A percentile compares a stretch with the other conserved stretches of the same genome.
phyloP scores from a whole-genome alignment of 2,797 vertebrate genomes.

The Sebastes matsubarae region DNA sequence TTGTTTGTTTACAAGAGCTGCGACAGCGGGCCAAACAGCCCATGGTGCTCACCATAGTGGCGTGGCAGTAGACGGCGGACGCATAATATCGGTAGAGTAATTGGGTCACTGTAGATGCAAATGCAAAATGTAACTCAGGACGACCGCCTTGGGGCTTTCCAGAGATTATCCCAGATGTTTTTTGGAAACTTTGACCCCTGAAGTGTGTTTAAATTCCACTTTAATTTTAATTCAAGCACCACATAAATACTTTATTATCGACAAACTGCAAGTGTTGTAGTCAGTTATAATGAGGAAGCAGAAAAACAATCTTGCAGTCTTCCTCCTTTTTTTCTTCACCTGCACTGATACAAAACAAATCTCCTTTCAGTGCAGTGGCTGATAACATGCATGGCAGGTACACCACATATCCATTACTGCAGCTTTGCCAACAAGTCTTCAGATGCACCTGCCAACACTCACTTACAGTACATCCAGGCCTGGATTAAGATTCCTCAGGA shows the following conservation, averaged over 20 bases:
- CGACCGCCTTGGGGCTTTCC: conserved; percentile 32
- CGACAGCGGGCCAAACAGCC: conserved; percentile 63
- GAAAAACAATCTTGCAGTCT: background rate
- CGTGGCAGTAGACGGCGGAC: conserved; percentile 21
- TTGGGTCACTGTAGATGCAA: conserved; percentile 60
- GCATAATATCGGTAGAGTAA: conserved; percentile 61
- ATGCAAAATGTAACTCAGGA: conserved; percentile 50
- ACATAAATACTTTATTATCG: conserved; percentile 2
- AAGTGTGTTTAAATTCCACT: background rate
- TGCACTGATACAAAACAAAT: conserved; percentile 11
- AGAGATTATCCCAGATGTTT: conserved; percentile 26
- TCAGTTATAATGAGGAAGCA: background rate
- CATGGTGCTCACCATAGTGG: conserved; percentile 37
- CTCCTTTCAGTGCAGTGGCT: background rate
- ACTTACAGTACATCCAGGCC: conserved; percentile 1
- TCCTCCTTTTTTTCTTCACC: background rate
- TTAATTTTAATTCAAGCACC: conserved; percentile 16
- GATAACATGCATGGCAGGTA: conserved; percentile 11
- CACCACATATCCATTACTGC: background rate
- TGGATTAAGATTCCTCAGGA: conserved; percentile 18
- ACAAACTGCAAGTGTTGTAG: background rate
- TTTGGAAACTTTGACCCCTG: conserved; percentile 17
- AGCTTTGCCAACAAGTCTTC: conserved; percentile 8
- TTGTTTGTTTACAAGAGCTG: conserved; percentile 73
- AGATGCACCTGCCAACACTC: conserved; percentile 16